Evolutionary conservation across 2,888 invertebrate species (phyloP), one percentile per base, ranked within the genome.

Genomic region (Barypeithes pellucidus): DNA sequence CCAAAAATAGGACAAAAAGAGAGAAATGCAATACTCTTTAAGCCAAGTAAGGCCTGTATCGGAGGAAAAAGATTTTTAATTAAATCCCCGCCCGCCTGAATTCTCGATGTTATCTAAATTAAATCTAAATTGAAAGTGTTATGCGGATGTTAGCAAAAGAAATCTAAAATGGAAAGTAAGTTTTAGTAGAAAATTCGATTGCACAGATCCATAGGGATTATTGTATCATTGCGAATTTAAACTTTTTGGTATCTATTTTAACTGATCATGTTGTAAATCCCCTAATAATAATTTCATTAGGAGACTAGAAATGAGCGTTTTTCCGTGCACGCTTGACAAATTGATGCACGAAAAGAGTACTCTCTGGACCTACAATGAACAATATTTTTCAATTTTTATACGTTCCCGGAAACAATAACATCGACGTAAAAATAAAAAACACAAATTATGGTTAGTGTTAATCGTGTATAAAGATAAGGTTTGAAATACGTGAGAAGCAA

Each of bases 101-200:
- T 70, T 71, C 65, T 45, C 65, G 59, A 71, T 72, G 75, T 71
- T 75, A 75, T 75, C 75, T 73, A 75, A 75, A 75, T 75, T 75
- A 75, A 75, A 75, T 75, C 75, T 75, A 75, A 75, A 75, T 75
- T 75, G 73, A 73, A 75, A 75, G 75, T 75, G 69, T 70, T 75
- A 75, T 65, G 72, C 59, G 72, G 71, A 61, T 62, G 65, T 36
- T 41, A 61, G 54, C 61, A 47, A 69, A 75, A 72, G 75, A 75
- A 75, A 72, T 75, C 66, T 43, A 62, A 72, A 75, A 69, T 69
- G 68, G 66, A 68, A 66, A 69, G 68, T 68, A 73, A 72, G 50
- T 73, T 69, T 65, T 63, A 33, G 67, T 22, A 47, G 73, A 67
- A 61, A 61, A 72, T 61, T 69, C 62, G 73, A 73, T 63, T 60